Evolutionary conservation across 2,797 vertebrate species (phyloP).

Genomic region (Synanceia verrucosa): DNA sequence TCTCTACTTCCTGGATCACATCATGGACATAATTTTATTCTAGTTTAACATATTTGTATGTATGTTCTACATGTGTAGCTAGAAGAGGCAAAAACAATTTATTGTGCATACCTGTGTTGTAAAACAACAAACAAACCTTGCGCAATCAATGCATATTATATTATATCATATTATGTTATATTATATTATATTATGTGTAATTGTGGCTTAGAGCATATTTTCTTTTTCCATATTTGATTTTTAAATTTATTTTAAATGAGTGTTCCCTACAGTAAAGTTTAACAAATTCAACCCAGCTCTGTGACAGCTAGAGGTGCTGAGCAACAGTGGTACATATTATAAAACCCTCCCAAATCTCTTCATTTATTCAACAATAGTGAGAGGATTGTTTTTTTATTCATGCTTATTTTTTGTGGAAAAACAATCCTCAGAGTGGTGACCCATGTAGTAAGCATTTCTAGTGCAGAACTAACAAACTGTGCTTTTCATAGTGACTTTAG

Average conservation of each 20-base stretch:
- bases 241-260: slow-evolving; percentile 24
- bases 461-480: background rate
- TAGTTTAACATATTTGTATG: background rate
- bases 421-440: background rate
- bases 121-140: background rate
- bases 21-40: background rate
- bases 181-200: background rate
- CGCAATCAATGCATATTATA: no score
- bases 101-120: background rate
- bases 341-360: slow-evolving; percentile 7
- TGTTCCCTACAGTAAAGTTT: slow-evolving; percentile 23
- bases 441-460: background rate
- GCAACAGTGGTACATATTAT: background rate
- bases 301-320: slow-evolving; percentile 22
- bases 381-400: background rate
- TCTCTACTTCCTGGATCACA: background rate
- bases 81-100: background rate
- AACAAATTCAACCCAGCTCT: slow-evolving; percentile 19
- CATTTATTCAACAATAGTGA: slow-evolving; percentile 12
- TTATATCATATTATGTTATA: no score
- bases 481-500: background rate
- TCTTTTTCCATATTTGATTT: slow-evolving; percentile 25
- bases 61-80: background rate
- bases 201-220: background rate
- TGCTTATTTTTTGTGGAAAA: background rate